Conservation (phyloP, 2,797 vertebrate species). For the Sebastes alutus region DNA sequence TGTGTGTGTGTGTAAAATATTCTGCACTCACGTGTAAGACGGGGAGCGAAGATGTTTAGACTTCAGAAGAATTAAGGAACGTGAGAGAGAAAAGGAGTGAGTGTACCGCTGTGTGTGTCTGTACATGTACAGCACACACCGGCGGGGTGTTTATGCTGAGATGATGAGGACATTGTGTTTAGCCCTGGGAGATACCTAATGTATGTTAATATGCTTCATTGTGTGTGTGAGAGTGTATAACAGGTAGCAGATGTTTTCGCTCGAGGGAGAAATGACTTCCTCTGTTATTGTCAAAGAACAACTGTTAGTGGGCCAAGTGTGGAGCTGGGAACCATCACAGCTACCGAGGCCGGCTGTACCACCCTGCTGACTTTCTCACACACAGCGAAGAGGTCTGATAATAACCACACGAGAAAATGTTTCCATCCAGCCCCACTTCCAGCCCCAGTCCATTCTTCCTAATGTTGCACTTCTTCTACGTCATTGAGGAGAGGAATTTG, state of each 20-base stretch:
- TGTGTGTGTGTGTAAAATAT: constrained; percentile 15
- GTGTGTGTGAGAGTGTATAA: constrained; percentile 37
- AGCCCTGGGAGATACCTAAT: constrained; percentile 37
- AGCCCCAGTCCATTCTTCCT: neutral
- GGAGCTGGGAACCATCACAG: constrained; percentile 65
- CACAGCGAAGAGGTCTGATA: neutral
- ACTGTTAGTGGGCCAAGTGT: constrained; percentile 52
- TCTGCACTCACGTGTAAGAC: neutral
- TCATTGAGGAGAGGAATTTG: neutral
- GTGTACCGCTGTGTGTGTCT: neutral
- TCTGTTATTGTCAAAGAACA: constrained; percentile 71
- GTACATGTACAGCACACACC: neutral
- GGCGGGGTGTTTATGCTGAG: constrained; percentile 33
- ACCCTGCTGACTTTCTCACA: constrained; percentile 40
- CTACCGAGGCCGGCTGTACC: constrained; percentile 36
- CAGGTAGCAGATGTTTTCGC: constrained; percentile 69
- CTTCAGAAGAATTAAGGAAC: neutral
- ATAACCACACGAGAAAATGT: neutral
- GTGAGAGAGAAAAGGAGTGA: neutral
- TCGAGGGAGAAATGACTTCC: constrained; percentile 69
- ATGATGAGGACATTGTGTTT: constrained; percentile 49
- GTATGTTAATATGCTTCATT: constrained; percentile 32
- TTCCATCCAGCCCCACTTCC: neutral
- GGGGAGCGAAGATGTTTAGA: constrained; percentile 6
- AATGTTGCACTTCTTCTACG: neutral